Percentiles rank a stretch among this genome's conserved stretches.
Conservation (phyloP, 2,888 invertebrate genomes). For the Epistrophe eligans region DNA sequence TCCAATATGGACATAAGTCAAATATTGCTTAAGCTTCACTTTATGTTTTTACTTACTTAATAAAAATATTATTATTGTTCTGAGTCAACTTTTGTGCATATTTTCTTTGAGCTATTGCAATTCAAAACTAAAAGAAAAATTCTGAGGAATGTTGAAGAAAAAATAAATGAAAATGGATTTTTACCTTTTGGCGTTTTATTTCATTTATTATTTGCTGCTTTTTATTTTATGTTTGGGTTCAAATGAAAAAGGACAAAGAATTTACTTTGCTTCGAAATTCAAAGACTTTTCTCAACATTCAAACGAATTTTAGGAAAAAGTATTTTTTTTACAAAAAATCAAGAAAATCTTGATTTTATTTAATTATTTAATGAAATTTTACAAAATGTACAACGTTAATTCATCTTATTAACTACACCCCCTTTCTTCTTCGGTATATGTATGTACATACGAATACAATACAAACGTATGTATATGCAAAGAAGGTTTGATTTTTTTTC, state of each 20-base stretch:
- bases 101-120: neutral
- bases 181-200: neutral
- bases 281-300: neutral
- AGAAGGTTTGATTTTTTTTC: neutral
- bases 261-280: neutral
- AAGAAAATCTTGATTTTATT: neutral
- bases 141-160: neutral
- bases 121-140: neutral
- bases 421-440: too few relatives aligned
- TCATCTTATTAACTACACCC: neutral
- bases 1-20: too few relatives aligned
- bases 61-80: neutral
- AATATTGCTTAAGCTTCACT: neutral
- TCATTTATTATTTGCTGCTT: neutral
- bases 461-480: neutral
- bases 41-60: neutral
- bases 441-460: too few relatives aligned
- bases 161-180: neutral
- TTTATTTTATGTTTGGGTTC: neutral
- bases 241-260: neutral
- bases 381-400: neutral
- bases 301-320: neutral
- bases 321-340: neutral
- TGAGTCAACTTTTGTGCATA: neutral
- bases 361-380: neutral